Base-by-base conservation (phyloP, 2,113 vertebrate genomes). In the Neogale vison region DNA sequence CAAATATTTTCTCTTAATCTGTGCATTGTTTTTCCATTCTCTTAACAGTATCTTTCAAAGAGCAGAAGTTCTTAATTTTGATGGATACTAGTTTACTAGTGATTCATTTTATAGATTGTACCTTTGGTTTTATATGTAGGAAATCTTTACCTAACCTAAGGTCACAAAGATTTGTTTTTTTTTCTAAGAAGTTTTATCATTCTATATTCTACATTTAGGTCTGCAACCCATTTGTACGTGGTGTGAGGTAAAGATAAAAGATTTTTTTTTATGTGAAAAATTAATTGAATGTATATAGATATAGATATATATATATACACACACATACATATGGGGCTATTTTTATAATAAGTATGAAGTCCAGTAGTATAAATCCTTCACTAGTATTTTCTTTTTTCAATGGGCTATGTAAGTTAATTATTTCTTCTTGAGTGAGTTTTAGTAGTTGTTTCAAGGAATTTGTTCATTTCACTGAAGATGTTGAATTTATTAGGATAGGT, bases 391-490 rank as follows among this genome's bases (percentile, higher is more conserved):
- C 67, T 8, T 83, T 89, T 84, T 69, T 77, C 69, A 57, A 55
- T 72, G 45, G 17, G 14, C 29, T 72, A 12, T 45, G 5, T 57
- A 29, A 45, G 42, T 77, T 77, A 47, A 3, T 88, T 93, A 74
- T 88, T 96, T 88, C 42, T 90, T 93, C 61, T 96, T 65, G 61
- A 59, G 21, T 92, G 71, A 83, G 20, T 13, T 83, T 83, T 45
- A 55, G 21, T 83, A 39, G 57, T 52, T 65, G 26, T 50, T 72
- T 72, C 12, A 34, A 29, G 55, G 42, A 74, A 84, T 82, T 61
- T 88, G 11, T 89, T 57, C 45, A 82, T 94, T 95, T 74, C 55
- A 83, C 72, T 52, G 36, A 65, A 90, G 10, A 90, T n/a, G n/a
- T 95, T 81, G 26, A 42, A 47, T 69, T 91, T 65, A 34, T 95